These are phyloP conservation scores for Nomada goodeniana DNA, from an alignment of 2,888 invertebrate genomes.

Conservation along the genomic window DNA sequence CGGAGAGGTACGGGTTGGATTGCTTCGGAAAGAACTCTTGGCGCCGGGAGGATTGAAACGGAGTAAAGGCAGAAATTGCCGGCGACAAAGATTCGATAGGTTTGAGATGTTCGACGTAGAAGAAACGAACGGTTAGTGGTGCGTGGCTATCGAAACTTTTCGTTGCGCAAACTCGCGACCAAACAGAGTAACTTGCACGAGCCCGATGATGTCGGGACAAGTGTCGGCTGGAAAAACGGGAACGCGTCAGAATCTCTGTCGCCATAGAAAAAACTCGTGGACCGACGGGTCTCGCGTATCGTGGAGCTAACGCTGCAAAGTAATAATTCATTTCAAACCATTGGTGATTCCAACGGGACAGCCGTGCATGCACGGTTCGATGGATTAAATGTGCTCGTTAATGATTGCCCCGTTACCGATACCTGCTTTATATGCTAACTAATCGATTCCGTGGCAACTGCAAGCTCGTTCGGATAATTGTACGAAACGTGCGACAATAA, in stretches of 20 bases:
- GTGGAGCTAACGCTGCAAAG: background rate
- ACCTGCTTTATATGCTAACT: too few species aligned
- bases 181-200: slow-evolving; percentile 33
- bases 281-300: background rate
- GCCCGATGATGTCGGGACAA: slow-evolving; percentile 29
- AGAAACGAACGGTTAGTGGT: background rate
- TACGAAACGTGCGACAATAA: slow-evolving; percentile 9
- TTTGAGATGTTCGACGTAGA: background rate
- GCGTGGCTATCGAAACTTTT: slow-evolving; percentile 35
- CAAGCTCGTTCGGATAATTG: slow-evolving; percentile 1
- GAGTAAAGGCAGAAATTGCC: background rate
- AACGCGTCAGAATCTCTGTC: slow-evolving; percentile 29
- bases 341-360: background rate
- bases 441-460: background rate
- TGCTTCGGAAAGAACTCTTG: too few species aligned
- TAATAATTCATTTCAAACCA: slow-evolving; percentile 33
- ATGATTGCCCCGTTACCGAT: background rate
- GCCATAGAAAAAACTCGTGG: slow-evolving; percentile 26
- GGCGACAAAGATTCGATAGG: background rate
- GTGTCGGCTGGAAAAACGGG: slow-evolving; percentile 27
- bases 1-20: too few species aligned
- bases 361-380: background rate
- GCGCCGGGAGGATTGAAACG: background rate
- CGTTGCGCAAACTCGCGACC: slow-evolving; percentile 8
- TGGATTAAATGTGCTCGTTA: slow-evolving; percentile 12